Percentiles rank a stretch among this genome's conserved stretches.
Conservation (phyloP, 2,797 vertebrate species). For the Coranthus polyacanthus region DNA sequence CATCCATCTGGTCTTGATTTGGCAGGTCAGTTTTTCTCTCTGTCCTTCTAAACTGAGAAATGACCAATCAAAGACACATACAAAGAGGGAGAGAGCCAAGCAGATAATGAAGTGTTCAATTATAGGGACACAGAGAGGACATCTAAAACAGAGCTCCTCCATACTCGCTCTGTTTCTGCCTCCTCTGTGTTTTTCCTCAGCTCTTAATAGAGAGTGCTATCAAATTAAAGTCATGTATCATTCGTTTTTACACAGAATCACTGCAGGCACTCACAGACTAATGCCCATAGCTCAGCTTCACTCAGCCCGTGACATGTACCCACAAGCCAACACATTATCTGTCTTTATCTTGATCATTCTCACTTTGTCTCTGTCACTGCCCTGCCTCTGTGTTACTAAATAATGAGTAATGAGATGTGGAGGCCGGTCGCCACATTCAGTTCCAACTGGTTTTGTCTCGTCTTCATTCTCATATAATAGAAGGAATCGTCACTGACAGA, state of each 20-base stretch:
- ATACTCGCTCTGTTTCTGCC: slow-evolving; percentile 55
- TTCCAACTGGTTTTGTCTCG: slow-evolving; percentile 32
- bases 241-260: slow-evolving; percentile 59
- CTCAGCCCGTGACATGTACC: slow-evolving; percentile 33
- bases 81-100: slow-evolving; percentile 46
- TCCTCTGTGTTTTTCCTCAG: slow-evolving; percentile 28
- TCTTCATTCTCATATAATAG: slow-evolving; percentile 15
- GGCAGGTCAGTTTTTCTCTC: slow-evolving; percentile 61
- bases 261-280: slow-evolving; percentile 40
- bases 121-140: slow-evolving; percentile 70
- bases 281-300: slow-evolving; percentile 58
- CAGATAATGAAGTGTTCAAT: slow-evolving; percentile 85
- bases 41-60: slow-evolving; percentile 68
- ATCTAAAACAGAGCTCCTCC: slow-evolving; percentile 65
- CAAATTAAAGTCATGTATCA: slow-evolving; percentile 84
- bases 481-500: slow-evolving; percentile 33
- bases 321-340: slow-evolving; percentile 45
- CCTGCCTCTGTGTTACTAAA: slow-evolving; percentile 46
- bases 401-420: slow-evolving; percentile 58
- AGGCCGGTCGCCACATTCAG: slow-evolving; percentile 37
- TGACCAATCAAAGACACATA: slow-evolving; percentile 66
- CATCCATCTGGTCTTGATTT: slow-evolving; percentile 70
- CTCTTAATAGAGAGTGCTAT: slow-evolving; percentile 68
- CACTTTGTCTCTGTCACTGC: slow-evolving; percentile 45
- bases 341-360: slow-evolving; percentile 44